Evolutionary conservation across 2,113 vertebrate genomes (phyloP), one percentile per base, ranked within the genome.

Genomic region (Tretioscincus oriximinensis): DNA sequence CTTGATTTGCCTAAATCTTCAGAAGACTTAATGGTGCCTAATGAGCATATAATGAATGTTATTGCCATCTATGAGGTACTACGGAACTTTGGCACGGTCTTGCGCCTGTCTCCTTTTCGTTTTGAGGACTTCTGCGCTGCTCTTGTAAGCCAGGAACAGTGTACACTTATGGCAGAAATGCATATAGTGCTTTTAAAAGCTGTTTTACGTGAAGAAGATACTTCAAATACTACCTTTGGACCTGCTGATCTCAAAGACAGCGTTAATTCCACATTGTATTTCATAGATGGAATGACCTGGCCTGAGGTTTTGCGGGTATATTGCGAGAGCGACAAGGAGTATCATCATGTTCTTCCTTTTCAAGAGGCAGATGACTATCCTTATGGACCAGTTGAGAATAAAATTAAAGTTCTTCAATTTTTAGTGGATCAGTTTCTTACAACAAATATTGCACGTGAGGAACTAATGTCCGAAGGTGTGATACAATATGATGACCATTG

Each of bases 221-320:
- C 97, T 54, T 99, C 97, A 87, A 99, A 99, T 94, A 99, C 98
- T 90, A 98, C 97, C 84, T 99, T 99, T 73, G 98, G 98, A 86
- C 98, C 98, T 3, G 98, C 97, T 47, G 98, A 99, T 91, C 96
- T 99, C 89, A 99, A 99, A 90, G 98, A 99, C 93, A 99, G 98
- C 54, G 96, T 98, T 86, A 97, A 99, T 90, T 99, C 98, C 92
- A 99, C 98, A 10, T 93, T 99, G 78, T 99, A 98, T 89, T 98
- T 99, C 92, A 97, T 99, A 9, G 98, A 99, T 11, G 98, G 98
- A 81, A 99, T 99, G 98, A 98, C 98, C 0, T 99, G 98, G 98
- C 97, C 98, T 0, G 98, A 99, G 94, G 97, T 99, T 89, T 92
- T 99, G 90, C 96, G 98, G 24, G 94, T 97, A 9, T 99, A 99